Conservation (phyloP, 1,140 invertebrate genomes). For the Conus ventricosus region DNA sequence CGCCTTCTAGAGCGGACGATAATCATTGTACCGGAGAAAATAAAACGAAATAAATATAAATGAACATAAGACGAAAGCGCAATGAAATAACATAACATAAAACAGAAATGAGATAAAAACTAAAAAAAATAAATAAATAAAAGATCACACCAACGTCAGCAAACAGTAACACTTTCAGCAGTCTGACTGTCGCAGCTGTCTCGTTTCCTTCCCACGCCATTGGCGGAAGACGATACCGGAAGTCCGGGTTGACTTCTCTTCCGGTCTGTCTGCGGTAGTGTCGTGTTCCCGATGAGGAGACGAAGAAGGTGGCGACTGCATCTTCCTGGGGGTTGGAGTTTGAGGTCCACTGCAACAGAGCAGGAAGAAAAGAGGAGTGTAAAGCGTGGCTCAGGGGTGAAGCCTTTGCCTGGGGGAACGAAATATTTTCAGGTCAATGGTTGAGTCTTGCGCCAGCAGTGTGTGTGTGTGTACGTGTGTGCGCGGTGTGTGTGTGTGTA, state of each 20-base stretch:
- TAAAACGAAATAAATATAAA: too few species aligned
- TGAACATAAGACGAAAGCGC: too few species aligned
- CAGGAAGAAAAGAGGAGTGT: neutral
- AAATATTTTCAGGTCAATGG: too few species aligned
- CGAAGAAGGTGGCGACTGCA: neutral
- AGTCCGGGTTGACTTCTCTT: neutral
- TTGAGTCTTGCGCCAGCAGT: neutral
- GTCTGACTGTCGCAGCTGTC: neutral
- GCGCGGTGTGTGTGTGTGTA: neutral
- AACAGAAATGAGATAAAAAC: too few species aligned
- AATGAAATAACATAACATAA: too few species aligned
- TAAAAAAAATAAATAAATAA: too few species aligned
- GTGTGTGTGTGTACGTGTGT: neutral
- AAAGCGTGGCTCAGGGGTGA: neutral
- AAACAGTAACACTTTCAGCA: neutral
- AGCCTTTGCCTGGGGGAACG: too few species aligned
- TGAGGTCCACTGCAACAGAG: constrained; percentile 12
- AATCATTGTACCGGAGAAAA: too few species aligned
- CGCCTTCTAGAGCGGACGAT: too few species aligned
- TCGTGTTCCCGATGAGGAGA: neutral
- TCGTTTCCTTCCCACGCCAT: neutral
- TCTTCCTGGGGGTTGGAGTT: constrained; percentile 19
- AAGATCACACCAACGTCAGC: neutral
- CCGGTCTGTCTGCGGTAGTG: neutral
- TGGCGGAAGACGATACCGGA: neutral